Evolutionary conservation across 2,888 invertebrate genomes (phyloP).

Genomic region (Lithophane socia): DNA sequence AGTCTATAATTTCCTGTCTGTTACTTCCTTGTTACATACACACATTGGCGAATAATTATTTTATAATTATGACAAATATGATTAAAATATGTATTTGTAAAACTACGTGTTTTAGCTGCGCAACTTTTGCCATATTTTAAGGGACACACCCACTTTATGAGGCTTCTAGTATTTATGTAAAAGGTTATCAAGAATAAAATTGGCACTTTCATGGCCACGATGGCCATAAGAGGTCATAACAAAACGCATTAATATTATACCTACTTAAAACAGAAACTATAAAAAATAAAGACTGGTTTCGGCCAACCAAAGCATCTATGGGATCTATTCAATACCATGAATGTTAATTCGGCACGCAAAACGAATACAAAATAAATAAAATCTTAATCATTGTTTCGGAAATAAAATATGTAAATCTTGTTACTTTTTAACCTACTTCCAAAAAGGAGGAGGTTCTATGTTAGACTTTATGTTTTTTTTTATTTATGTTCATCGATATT

Average conservation of each 20-base stretch:
- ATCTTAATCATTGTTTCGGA: not conserved
- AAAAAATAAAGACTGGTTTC: not conserved
- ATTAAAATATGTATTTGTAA: not conserved
- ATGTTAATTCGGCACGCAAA: not conserved
- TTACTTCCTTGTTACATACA: slow-evolving; percentile 14
- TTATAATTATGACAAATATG: not conserved
- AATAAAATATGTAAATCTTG: not conserved
- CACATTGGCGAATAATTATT: not conserved
- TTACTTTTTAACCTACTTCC: not conserved
- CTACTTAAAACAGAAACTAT: no score
- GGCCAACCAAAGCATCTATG: not conserved
- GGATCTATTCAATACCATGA: not conserved
- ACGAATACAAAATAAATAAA: slow-evolving; percentile 1
- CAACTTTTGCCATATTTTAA: not conserved
- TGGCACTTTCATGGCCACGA: slow-evolving; percentile 13
- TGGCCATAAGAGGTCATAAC: not conserved
- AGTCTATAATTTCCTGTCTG: slow-evolving; percentile 29
- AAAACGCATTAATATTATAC: not conserved
- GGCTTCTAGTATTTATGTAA: slow-evolving; percentile 1
- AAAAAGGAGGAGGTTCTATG: no score
- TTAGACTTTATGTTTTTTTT: no score
- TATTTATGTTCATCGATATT: no score
- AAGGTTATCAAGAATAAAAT: slow-evolving; percentile 23
- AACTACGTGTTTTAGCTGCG: not conserved
- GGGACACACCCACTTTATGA: slow-evolving; percentile 10